Conservation (phyloP, 2,113 vertebrate species). For the Malurus cyaneus region DNA sequence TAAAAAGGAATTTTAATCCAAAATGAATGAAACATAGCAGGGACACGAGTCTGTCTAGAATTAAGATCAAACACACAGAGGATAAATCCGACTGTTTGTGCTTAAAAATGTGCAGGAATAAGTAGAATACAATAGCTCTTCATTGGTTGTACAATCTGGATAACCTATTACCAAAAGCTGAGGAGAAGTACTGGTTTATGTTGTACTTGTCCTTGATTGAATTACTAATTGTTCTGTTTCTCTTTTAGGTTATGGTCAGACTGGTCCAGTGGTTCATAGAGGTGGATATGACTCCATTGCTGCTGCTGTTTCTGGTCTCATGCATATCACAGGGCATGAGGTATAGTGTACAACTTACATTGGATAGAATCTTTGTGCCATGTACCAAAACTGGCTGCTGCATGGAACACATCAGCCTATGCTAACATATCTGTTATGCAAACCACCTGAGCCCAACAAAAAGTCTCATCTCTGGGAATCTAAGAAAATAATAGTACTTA, state of each 20-base stretch:
- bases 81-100: neutral
- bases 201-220: neutral
- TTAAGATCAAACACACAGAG: neutral
- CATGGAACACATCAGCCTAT: neutral
- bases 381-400: neutral
- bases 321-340: conserved; percentile 94
- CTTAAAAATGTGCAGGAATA: neutral
- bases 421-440: neutral
- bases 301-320: conserved; percentile 91
- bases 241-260: conserved; percentile 90
- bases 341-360: conserved; percentile 60
- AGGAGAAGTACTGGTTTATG: neutral
- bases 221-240: neutral
- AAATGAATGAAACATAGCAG: neutral
- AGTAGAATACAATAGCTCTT: neutral
- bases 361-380: neutral
- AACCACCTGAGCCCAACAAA: neutral
- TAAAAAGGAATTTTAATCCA: neutral
- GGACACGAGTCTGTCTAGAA: neutral
- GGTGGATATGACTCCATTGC: conserved; percentile 91
- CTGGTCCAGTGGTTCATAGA: conserved; percentile 83
- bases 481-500: neutral
- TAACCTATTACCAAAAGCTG: neutral
- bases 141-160: neutral
- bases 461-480: neutral